Base-by-base conservation (phyloP, 2,113 vertebrate genomes). In the Rhabdomys dilectus region DNA sequence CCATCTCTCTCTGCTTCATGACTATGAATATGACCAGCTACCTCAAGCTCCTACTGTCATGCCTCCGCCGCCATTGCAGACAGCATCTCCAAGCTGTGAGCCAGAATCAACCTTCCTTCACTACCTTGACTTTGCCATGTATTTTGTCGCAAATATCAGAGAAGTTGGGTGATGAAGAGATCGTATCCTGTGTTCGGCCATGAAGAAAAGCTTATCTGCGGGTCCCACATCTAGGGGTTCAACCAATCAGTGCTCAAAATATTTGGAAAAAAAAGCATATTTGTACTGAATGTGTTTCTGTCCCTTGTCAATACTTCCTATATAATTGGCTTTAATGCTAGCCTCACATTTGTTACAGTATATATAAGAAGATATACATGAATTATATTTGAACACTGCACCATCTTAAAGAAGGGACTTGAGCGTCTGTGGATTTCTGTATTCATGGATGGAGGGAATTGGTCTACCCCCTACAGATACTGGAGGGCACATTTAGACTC, bases 281-380 rank as follows among this genome's bases (percentile, higher is more conserved):
- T 48, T 53, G 2, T 24, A 31, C 17, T 39, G 3, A 24, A 36
- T 51, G 39, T 5, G 6, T 51, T 16, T 73, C 22, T 87, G 15
- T 62, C 36, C 3, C 53, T 66, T 39, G 6, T 11, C 77, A 26
- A 3, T 16, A 22, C 53, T n/a, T 82, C 36, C 31, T 58, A 31
- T 77, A 17, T 6, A 29, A 45, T 1, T 16, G 24, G 81, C 58
- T 62, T 62, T 42, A 62, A 84, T 45, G 24, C n/a, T 84, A 31
- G n/a, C 22, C 60, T 84, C 24, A 1, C 13, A 62, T 42, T 42
- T 84, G n/a, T 31, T 39, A 29, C 24, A 31, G 8, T 62, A 31
- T 19, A 9, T 3, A 7, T 29, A 15, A 8, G 93, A 51, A 31
- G 7, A 8, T 17, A 9, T 7, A 8, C 3, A 1, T 1, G 3